Conservation (phyloP, 2,113 vertebrate genomes). For the Glaucomys volans region DNA sequence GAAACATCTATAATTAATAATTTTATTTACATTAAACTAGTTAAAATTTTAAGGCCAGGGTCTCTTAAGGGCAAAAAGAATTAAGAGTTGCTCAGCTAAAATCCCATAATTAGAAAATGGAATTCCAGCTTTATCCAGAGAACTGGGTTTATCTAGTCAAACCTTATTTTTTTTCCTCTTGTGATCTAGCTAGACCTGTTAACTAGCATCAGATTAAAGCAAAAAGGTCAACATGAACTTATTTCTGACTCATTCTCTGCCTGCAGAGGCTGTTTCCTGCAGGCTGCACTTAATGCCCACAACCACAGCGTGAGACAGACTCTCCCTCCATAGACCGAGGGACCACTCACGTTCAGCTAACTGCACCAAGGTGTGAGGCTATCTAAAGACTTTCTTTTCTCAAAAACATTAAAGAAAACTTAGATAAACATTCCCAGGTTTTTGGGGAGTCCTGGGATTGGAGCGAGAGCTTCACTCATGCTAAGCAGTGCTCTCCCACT, state of each 20-base stretch:
- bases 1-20: slow-evolving; percentile 30
- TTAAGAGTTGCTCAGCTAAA: not conserved
- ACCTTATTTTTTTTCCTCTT: not conserved
- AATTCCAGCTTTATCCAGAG: not conserved
- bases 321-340: not conserved
- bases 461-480: not conserved
- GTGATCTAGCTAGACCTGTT: not conserved
- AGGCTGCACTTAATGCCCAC: not conserved
- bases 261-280: no score
- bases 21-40: slow-evolving; percentile 18
- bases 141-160: not conserved
- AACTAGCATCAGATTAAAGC: not conserved
- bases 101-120: not conserved
- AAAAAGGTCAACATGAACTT: not conserved
- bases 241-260: not conserved
- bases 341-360: not conserved
- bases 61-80: not conserved
- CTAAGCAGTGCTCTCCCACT: not conserved
- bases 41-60: slow-evolving; percentile 38
- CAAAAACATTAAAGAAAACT: not conserved
- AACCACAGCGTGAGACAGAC: not conserved
- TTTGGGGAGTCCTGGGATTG: not conserved
- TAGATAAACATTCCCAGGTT: not conserved
- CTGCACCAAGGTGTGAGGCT: no score
- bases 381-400: not conserved